These are phyloP conservation scores for Proisotoma minuta DNA, from an alignment of 2,888 invertebrate genomes.

Conservation along the genomic window DNA sequence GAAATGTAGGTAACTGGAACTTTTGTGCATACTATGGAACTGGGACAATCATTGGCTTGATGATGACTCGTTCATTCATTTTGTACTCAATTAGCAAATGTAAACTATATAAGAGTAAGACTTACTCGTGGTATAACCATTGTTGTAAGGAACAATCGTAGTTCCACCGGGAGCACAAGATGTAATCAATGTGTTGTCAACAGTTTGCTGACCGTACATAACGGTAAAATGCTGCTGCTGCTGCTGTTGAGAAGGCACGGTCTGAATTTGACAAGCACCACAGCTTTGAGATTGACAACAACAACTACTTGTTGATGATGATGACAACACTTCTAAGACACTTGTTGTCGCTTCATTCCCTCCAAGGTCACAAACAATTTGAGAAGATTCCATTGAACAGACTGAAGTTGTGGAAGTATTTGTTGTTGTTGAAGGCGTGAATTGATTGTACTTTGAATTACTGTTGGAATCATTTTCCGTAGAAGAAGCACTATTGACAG, in stretches of 20 bases:
- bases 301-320: not conserved
- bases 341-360: not conserved
- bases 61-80: too few relatives aligned
- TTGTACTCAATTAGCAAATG: too few relatives aligned
- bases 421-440: constrained; percentile 24
- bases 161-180: constrained; percentile 21
- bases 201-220: constrained; percentile 6
- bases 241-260: not conserved
- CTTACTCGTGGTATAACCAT: constrained; percentile 38
- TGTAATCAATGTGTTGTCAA: constrained; percentile 29
- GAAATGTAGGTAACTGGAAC: too few relatives aligned
- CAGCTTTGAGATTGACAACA: constrained; percentile 15
- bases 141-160: constrained; percentile 25
- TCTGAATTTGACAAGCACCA: not conserved
- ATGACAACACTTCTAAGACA: not conserved
- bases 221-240: constrained; percentile 2
- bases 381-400: not conserved
- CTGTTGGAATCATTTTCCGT: not conserved
- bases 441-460: constrained; percentile 33
- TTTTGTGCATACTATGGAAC: too few relatives aligned
- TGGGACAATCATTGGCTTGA: too few relatives aligned
- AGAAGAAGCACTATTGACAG: not conserved
- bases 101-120: constrained; percentile 5
- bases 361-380: not conserved
- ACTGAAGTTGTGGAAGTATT: constrained; percentile 8